Base-by-base conservation (phyloP, 2,888 invertebrate genomes). In the Hofmannophila pseudospretella region DNA sequence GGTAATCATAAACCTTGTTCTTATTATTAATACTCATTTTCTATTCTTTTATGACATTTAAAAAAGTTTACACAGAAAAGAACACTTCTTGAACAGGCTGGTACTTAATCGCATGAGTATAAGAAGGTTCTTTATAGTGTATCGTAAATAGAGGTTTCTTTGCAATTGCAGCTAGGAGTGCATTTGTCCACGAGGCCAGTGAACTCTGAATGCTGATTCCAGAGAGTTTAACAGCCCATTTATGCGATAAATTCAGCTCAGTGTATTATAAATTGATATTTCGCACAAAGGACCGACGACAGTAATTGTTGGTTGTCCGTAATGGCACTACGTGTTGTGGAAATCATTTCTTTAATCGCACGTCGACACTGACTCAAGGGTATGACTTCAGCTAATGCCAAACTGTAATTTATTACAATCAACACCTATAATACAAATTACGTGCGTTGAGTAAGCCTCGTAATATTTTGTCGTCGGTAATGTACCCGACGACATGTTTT, bases 291-390 rank as follows among this genome's bases (percentile, higher is more conserved):
- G 61, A 50, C 54, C 60, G 56, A 52, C 56, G 64, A 65, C 62
- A 62, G 65, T 75, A 71, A 80, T 78, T 75, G 64, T 52, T 54
- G 49, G 57, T 62, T 62, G 57, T 51, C 55, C 51, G 60, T 58
- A 65, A 69, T 69, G 68, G 59, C 52, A 36, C 49, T 41, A 67
- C 62, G 59, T 66, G 64, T 59, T 61, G 56, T 61, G 56, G 54
- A 61, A 69, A 61, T 64, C 49, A 64, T 68, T 67, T 66, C 59
- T 72, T 67, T 68, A 66, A 69, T 64, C 59, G 51, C 45, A 46
- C 41, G 49, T 48, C 42, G 51, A 44, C 49, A 45, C 40, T 58
- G 61, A 58, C 54, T 70, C 67, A 66, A 70, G 62, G 65, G 62
- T 64, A 56, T 29, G 20, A 25, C 47, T 32, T 43, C 47, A 39